Evolutionary conservation across 2,888 invertebrate species (phyloP).

Genomic region (Ormyrus thymus): DNA sequence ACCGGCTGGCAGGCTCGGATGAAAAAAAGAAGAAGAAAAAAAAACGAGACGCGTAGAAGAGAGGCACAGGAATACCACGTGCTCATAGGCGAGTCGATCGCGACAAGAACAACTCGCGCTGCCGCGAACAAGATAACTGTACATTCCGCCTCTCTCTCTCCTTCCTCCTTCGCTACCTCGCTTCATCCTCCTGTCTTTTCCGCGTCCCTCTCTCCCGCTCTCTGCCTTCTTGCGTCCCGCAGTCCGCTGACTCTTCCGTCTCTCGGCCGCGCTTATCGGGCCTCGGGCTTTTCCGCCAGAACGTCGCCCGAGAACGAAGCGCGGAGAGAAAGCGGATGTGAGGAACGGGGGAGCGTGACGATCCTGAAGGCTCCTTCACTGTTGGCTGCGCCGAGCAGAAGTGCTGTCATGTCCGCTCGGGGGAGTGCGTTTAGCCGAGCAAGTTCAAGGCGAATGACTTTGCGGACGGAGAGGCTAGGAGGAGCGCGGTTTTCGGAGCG

Average conservation of each 20-base stretch:
- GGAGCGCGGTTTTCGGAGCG: no score
- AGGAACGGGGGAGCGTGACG: no score
- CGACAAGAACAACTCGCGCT: slow-evolving; percentile 51
- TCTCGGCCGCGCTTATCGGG: slow-evolving; percentile 1
- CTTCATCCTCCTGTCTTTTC: neutral
- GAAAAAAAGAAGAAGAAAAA: no score
- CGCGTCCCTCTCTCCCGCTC: neutral
- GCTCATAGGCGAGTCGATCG: slow-evolving; percentile 55
- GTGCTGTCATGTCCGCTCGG: no score
- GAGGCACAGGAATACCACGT: slow-evolving; percentile 53
- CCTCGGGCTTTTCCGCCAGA: slow-evolving; percentile 13
- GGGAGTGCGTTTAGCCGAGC: no score
- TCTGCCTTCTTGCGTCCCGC: slow-evolving; percentile 12
- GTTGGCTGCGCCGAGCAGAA: no score
- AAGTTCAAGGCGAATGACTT: no score
- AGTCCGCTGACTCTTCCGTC: slow-evolving; percentile 29
- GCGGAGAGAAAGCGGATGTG: slow-evolving; percentile 14
- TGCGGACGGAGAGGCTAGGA: no score
- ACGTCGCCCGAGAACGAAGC: neutral
- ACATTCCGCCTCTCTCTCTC: slow-evolving; percentile 38
- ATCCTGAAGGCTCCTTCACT: no score
- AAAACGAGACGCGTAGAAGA: slow-evolving; percentile 12
- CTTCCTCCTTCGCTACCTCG: slow-evolving; percentile 19
- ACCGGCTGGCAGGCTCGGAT: no score
- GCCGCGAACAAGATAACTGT: slow-evolving; percentile 52